Evolutionary conservation across 2,797 vertebrate genomes (phyloP).

Genomic region (Anolis apletophallus): DNA sequence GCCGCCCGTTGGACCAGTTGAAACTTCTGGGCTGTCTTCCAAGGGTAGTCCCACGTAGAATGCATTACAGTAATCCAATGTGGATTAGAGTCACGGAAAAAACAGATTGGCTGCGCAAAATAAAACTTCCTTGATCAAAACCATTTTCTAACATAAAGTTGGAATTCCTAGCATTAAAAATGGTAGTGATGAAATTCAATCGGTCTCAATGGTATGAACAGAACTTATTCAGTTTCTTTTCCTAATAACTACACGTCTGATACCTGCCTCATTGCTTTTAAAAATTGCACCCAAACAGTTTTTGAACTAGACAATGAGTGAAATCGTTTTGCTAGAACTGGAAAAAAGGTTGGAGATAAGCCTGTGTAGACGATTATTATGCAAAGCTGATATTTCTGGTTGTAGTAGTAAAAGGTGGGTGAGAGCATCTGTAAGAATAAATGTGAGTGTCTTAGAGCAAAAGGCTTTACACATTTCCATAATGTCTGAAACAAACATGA

Average conservation of each 20-base stretch:
- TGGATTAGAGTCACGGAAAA: too few relatives aligned
- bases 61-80: too few relatives aligned
- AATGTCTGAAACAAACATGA: slow-evolving; percentile 11
- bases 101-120: background rate
- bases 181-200: background rate
- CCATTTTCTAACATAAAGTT: background rate
- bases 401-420: background rate
- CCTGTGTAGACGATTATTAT: background rate
- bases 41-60: too few relatives aligned
- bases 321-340: background rate
- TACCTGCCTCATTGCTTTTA: slow-evolving; percentile 35
- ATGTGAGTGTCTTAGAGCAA: background rate
- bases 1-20: too few relatives aligned
- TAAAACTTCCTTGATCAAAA: background rate
- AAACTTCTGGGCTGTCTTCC: too few relatives aligned
- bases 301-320: slow-evolving; percentile 16
- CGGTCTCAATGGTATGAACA: background rate
- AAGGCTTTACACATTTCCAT: slow-evolving; percentile 9
- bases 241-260: background rate
- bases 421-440: background rate
- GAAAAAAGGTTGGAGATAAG: background rate
- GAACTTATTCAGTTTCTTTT: background rate
- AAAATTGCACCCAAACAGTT: slow-evolving; percentile 55
- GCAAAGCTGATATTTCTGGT: background rate
- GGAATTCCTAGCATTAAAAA: background rate